These are phyloP conservation scores for Anas acuta DNA, from an alignment of 2,797 vertebrate species.

Conservation along the genomic window DNA sequence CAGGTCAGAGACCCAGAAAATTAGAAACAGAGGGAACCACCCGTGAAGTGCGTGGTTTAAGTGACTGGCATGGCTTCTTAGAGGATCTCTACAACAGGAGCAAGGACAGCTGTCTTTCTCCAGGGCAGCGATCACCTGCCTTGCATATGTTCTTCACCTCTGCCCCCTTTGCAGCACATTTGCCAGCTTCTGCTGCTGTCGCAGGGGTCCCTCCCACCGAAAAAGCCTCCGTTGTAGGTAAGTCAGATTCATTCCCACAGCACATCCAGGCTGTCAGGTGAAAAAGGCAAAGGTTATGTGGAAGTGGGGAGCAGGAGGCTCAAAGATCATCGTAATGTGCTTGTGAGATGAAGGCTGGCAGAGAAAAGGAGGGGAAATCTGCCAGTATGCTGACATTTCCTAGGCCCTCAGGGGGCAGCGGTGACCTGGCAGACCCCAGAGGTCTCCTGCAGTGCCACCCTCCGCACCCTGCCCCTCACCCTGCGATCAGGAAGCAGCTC, in stretches of 20 bases:
- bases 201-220: neutral
- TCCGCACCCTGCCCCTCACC: neutral
- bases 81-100: neutral
- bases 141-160: neutral
- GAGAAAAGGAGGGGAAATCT: neutral
- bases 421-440: accelerated
- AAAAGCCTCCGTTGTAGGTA: neutral
- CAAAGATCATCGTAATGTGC: neutral
- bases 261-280: neutral
- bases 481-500: neutral
- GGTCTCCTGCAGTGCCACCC: neutral
- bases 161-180: neutral
- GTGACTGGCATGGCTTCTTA: neutral
- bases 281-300: neutral
- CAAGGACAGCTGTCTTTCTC: neutral
- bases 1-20: neutral
- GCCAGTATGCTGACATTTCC: neutral
- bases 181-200: neutral
- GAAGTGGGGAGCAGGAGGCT: neutral
- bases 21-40: neutral
- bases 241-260: neutral
- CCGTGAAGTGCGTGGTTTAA: neutral
- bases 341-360: neutral
- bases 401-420: neutral
- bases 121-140: neutral